Evolutionary conservation across 2,888 invertebrate species (phyloP), one percentile per base, ranked within the genome.

Genomic region (Aporophyla lueneburgensis): DNA sequence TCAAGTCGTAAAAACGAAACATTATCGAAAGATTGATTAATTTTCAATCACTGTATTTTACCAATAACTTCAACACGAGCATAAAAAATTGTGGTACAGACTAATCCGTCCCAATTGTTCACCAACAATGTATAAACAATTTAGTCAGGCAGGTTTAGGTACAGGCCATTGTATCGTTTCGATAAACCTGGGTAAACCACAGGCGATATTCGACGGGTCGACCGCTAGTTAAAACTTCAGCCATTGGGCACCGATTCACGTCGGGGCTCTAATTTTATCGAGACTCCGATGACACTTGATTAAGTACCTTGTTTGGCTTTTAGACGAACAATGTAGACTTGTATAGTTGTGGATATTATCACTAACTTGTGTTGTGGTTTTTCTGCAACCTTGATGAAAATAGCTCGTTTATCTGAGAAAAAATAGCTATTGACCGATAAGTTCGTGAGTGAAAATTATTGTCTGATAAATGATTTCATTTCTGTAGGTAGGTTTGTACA

Each of bases 181-280:
- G 61, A 61, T 81, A 63, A 68, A 63, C 46, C 14, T 14, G 21
- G 61, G 53, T 10, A 43, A 19, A 68, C 79, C 82, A 21, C 79
- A 76, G 14, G 6, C 56, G 10, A 27, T 49, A n/a, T 19, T 65
- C 21, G 40, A 10, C 5, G 21, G 49, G 33, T 74, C 59, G 40
- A 51, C 66, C 67, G 14, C 61, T 62, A 71, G 80, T 80, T 83
- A 77, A 77, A 83, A 80, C 83, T 80, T 80, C 14, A 43, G 61
- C 27, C 43, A 40, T 58, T 58, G 76, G 63, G 24, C 16, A 49
- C n/a, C 27, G 33, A 53, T 58, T 58, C 27, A 66, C n/a, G 24
- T 53, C 19, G 46, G 40, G 63, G 46, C 49, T 71, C 66, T 54
- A 46, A 67, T 83, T 69, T 76, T 67, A 49, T 78, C 43, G 69